Conservation (phyloP, 2,888 invertebrate species). For the Catocala nupta region DNA sequence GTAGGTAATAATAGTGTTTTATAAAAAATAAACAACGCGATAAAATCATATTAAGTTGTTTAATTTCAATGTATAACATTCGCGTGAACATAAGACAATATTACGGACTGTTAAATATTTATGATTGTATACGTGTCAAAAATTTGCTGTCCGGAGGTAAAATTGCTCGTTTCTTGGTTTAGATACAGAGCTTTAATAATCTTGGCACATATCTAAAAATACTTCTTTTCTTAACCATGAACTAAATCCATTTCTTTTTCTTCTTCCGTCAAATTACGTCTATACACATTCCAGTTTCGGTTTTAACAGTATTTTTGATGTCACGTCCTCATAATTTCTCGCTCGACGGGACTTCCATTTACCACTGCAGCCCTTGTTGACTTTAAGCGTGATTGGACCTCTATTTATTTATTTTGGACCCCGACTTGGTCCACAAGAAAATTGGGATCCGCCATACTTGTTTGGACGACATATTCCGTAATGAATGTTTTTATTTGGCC, state of each 20-base stretch:
- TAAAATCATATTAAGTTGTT: too few relatives aligned
- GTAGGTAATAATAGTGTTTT: too few relatives aligned
- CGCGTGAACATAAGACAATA: too few relatives aligned
- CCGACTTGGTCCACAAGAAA: conserved; percentile 49
- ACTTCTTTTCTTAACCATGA: too few relatives aligned
- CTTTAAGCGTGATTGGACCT: conserved; percentile 51
- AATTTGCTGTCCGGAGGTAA: too few relatives aligned
- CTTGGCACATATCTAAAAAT: too few relatives aligned
- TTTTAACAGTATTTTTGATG: conserved; percentile 31
- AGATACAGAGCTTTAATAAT: too few relatives aligned
- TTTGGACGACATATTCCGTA: conserved; percentile 52
- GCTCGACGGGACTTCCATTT: conserved; percentile 46
- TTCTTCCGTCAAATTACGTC: neutral
- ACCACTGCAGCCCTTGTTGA: conserved; percentile 49
- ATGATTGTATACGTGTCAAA: too few relatives aligned
- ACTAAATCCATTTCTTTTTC: neutral
- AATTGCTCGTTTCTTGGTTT: too few relatives aligned
- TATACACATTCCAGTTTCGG: conserved; percentile 15
- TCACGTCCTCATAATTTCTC: conserved; percentile 44
- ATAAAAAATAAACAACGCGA: too few relatives aligned
- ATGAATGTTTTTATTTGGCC: conserved; percentile 54
- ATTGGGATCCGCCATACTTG: conserved; percentile 47
- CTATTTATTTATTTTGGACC: conserved; percentile 56
- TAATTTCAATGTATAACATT: too few relatives aligned
- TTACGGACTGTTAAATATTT: too few relatives aligned